Percentiles rank a stretch among this genome's conserved stretches.
Evolutionary conservation across 1,140 invertebrate genomes (phyloP).

Genomic region (Dreissena polymorpha): DNA sequence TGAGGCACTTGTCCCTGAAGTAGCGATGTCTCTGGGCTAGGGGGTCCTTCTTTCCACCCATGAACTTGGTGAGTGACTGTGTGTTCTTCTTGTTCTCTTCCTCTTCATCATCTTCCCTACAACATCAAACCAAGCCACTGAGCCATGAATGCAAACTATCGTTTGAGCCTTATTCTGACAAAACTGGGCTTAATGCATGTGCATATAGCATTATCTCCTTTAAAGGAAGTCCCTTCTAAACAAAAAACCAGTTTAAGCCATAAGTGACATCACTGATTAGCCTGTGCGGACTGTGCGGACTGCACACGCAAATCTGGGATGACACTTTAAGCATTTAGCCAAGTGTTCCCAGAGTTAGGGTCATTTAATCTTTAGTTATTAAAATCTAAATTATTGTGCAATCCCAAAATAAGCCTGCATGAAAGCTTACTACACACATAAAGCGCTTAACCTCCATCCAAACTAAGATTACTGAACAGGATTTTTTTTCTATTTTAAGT

Average conservation of each 20-base stretch:
- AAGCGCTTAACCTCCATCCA: too few species aligned
- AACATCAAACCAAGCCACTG: slow-evolving; percentile 12
- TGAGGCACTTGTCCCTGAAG: slow-evolving; percentile 75
- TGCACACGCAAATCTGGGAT: too few species aligned
- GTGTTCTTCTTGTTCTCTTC: slow-evolving; percentile 69
- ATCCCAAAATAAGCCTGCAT: too few species aligned
- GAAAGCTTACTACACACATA: too few species aligned
- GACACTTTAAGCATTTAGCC: too few species aligned
- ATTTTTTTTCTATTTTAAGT: too few species aligned
- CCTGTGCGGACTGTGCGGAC: too few species aligned
- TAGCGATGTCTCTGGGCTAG: slow-evolving; percentile 70
- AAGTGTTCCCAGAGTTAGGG: too few species aligned
- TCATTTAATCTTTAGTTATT: too few species aligned
- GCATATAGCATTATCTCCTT: background rate
- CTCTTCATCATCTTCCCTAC: slow-evolving; percentile 77
- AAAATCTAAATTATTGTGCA: too few species aligned
- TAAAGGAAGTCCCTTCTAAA: background rate
- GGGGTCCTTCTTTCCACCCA: slow-evolving; percentile 64
- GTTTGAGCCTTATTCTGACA: background rate
- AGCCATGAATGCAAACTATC: background rate
- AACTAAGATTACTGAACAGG: too few species aligned
- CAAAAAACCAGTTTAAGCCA: background rate
- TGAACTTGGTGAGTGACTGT: slow-evolving; percentile 66
- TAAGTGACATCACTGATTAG: too few species aligned
- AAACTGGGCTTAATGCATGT: background rate